Base-by-base conservation (phyloP, 23 tunicate species). In the Ascidia mentula region DNA sequence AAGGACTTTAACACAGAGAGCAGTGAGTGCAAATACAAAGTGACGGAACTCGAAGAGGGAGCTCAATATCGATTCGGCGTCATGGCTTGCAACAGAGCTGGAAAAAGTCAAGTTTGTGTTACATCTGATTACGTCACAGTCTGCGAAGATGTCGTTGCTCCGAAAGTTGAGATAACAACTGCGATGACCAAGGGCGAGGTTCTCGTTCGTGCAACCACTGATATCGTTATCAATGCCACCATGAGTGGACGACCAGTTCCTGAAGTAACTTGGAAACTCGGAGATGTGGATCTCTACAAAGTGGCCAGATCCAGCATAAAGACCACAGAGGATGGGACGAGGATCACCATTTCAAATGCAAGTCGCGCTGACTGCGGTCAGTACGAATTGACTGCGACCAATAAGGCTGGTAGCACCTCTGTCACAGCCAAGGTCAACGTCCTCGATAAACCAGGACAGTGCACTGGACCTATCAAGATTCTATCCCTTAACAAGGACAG, bases 71-170 rank as follows among this genome's bases (percentile, higher is more conserved):
- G 89, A 46, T 94, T 94, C 72, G 87, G 86, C 5, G 86, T 95
- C 4, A 86, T 84, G 86, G 99, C 99, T 18, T 71, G 86, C n/a
- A 94, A 94, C 90, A 94, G 84, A 46, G 92, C 87, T 31, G 99
- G 99, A 13, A 26, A 61, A 22, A 89, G 92, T 80, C 91, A 91
- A 77, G 80, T 88, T 8, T 86, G 90, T 72, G 97, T 91, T 33
- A 90, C 76, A 31, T 36, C 73, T 20, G 94, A 94, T 34, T 81
- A 88, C 39, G 98, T 94, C 0, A 80, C 84, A 18, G 94, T 85
- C 17, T 70, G 89, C 36, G 98, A 94, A 76, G 84, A 84, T 38
- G 77, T 72, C 24, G 77, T 71, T 37, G n/a, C 60, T n/a, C 98
- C 98, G 12, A 84, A 69, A 34, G 86, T 84, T 40, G 80, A 88